phyloP scores from a whole-genome alignment of 2,888 invertebrate species.

The Ctenicera cuprea region DNA sequence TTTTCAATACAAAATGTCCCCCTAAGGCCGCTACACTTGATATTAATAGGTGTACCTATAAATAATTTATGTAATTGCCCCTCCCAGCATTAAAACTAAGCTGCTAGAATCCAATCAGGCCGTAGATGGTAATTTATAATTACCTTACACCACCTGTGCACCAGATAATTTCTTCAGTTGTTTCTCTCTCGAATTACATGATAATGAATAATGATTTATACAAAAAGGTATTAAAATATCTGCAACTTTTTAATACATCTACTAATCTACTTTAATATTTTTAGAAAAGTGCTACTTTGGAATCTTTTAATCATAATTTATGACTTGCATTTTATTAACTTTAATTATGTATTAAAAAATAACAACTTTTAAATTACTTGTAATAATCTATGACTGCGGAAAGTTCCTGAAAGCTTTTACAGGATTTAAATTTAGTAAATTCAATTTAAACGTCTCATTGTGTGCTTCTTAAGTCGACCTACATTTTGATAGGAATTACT shows the following conservation, averaged over 20 bases:
- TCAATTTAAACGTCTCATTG: constrained; percentile 32
- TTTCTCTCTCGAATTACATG: neutral
- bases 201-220: neutral
- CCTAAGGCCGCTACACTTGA: constrained; percentile 8
- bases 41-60: constrained; percentile 22
- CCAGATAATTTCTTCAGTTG: constrained; percentile 27
- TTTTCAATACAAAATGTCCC: constrained; percentile 13
- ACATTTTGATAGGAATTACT: constrained; percentile 21
- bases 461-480: constrained; percentile 8
- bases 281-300: no score
- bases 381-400: no score
- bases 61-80: constrained; percentile 34
- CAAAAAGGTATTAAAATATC: no score
- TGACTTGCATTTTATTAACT: neutral
- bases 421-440: constrained; percentile 8
- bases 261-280: neutral
- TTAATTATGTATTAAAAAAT: neutral
- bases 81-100: constrained; percentile 20
- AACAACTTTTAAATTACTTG: no score
- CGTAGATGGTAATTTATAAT: constrained; percentile 35
- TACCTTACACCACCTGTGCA: constrained; percentile 31
- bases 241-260: no score
- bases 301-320: no score
- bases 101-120: constrained; percentile 35
- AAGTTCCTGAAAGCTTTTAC: constrained; percentile 8